Percentiles rank a stretch among this genome's conserved stretches.
Evolutionary conservation across 2,888 invertebrate species (phyloP).

Genomic region (Odontomyia ornata): DNA sequence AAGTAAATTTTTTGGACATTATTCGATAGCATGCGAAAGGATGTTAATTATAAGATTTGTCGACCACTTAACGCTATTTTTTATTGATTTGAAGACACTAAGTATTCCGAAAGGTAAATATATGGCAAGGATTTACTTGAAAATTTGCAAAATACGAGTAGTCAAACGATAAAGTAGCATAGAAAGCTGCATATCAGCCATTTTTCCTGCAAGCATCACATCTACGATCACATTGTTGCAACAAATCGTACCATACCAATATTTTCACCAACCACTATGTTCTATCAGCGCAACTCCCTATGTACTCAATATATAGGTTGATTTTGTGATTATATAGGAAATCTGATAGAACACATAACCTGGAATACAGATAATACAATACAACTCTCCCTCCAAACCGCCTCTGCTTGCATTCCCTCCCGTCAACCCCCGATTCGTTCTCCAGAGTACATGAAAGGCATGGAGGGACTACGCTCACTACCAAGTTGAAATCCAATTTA

Average conservation of each 20-base stretch:
- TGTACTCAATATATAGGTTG: neutral
- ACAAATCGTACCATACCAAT: neutral
- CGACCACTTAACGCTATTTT: no score
- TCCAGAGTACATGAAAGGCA: neutral
- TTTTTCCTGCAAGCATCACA: no score
- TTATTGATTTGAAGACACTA: no score
- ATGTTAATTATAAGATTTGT: no score
- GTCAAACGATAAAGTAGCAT: no score
- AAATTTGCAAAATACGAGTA: no score
- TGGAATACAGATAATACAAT: constrained; percentile 20
- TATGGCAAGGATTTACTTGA: no score
- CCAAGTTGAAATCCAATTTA: constrained; percentile 36
- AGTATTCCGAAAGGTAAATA: no score
- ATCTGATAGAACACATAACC: neutral
- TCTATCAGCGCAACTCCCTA: neutral
- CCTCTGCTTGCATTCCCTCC: neutral
- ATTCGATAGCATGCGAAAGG: no score
- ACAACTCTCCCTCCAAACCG: neutral
- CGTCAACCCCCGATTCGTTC: neutral
- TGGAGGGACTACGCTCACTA: neutral
- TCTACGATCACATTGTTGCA: no score
- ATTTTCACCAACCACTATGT: neutral
- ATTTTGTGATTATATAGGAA: constrained; percentile 14
- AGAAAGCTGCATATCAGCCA: no score
- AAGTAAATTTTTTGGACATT: no score